Base-by-base conservation (phyloP, 2,113 vertebrate species). In the Cervus canadensis region DNA sequence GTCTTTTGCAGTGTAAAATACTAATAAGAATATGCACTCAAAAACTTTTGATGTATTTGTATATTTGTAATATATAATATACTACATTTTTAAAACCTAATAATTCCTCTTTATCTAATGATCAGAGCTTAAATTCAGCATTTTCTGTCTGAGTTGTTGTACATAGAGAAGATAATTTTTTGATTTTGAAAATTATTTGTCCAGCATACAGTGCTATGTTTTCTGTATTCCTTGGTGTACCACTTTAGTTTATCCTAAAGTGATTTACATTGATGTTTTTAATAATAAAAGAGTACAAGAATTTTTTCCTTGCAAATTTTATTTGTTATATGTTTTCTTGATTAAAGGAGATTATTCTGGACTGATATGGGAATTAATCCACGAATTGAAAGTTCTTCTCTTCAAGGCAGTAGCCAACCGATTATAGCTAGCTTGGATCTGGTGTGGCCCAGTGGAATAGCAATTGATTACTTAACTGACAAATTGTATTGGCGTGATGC, bases 331-430 rank as follows among this genome's bases (percentile, higher is more conserved):
- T 97, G 54, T 98, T 98, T 98, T 97, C 82, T 98, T 98, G 98
- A 98, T 98, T 98, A 98, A 99, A 99, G 99, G 99, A 99, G 98
- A 98, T 98, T 99, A 95, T 99, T 99, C 99, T 99, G 99, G 99
- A 99, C 99, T 3, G 99, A 99, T 90, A 97, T 98, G 67, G 99
- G 99, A 28, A 60, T 89, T 86, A 98, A 84, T 25, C 99, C 99
- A 16, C 96, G 87, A 36, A 99, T 99, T 95, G 99, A 99, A 98
- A 99, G 99, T 21, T 98, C 99, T 87, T 99, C 99, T 45, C 96
- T 99, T 88, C 99, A 99, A 33, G 99, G 99, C 76, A 96, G 84
- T 1, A 96, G 97, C 48, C 99, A 99, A 4, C 89, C 4, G 4
- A 93, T 99, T 3, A 83, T 99, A 90, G 99, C 98, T 16, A 98